Evolutionary conservation across 2,797 vertebrate genomes (phyloP), one percentile per base, ranked within the genome.

Genomic region (Bradypus variegatus): DNA sequence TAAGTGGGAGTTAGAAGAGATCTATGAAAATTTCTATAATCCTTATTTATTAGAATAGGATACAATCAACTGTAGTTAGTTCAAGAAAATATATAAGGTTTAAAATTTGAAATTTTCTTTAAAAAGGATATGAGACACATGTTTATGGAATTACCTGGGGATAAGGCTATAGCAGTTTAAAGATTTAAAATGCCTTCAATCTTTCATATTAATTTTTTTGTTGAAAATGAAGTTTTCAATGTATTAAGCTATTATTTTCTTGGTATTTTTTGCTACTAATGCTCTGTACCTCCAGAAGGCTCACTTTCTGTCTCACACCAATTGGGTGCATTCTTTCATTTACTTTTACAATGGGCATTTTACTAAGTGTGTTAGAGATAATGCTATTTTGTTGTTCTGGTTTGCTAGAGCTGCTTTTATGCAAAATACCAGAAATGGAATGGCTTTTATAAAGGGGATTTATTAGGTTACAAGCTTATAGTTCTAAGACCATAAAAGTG

Each of bases 21-120:
- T 65, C 9, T 82, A 33, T 19, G n/a, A 27, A 91, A 53, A 79
- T 86, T 55, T 76, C n/a, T 48, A 79, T 36, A 89, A 80, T 79
- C 36, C 60, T 6, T 58, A 45, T 55, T 60, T 58, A 88, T 86
- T 93, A 93, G 29, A 87, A 86, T n/a, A 82, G 38, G 23, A 50
- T 55, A 82, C 64, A n/a, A 77, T 84, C 29, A 84, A 29, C 82
- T 92, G 72, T 33, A 69, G 41, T 45, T 31, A 88, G 27, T 86
- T 18, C 67, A 81, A 88, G 55, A 91, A 85, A 90, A 92, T 29
- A 33, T 86, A 38, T 31, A 91, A 76, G 91, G 19, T 36, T 87
- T 91, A 29, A 41, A 87, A 89, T 86, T 77, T 80, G 23, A 88
- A 93, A 79, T 82, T 75, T 89, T 93, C 25, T 82, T 93, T 80